Conservation (phyloP, 2,113 vertebrate species). For the Anguilla japonica region DNA sequence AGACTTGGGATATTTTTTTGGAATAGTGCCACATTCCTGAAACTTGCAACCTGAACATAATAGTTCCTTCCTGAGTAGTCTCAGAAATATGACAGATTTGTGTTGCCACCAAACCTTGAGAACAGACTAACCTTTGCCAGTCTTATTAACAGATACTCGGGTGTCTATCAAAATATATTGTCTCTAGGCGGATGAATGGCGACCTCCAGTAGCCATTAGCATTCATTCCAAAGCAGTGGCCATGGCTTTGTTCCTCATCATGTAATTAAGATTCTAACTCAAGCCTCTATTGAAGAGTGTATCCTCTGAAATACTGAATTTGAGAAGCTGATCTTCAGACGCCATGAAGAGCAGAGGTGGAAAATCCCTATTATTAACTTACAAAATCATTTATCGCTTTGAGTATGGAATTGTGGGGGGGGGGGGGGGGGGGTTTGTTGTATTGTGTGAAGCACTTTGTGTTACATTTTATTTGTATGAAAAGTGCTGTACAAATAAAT, state of each 20-base stretch:
- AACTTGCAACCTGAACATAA: too few species aligned
- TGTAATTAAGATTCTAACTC: not conserved
- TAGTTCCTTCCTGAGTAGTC: not conserved
- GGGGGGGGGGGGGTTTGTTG: too few species aligned
- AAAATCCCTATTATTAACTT: too few species aligned
- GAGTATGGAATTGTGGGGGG: too few species aligned
- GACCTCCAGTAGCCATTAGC: not conserved
- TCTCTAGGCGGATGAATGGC: not conserved
- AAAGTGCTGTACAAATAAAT: too few species aligned
- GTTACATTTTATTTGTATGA: too few species aligned
- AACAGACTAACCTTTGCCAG: not conserved
- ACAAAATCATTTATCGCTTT: too few species aligned
- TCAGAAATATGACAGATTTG: not conserved
- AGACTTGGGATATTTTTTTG: not conserved
- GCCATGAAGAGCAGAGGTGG: not conserved
- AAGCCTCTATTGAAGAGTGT: not conserved
- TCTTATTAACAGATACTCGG: not conserved
- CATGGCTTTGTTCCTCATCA: not conserved
- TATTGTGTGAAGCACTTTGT: too few species aligned
- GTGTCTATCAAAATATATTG: not conserved
- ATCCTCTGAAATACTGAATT: not conserved
- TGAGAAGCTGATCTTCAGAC: constrained; percentile 7
- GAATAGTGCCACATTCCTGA: not conserved
- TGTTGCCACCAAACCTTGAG: not conserved
- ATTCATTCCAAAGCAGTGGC: not conserved